Percentiles rank a stretch among this genome's conserved stretches.
Conservation (phyloP, 2,113 vertebrate genomes). For the Egretta garzetta region DNA sequence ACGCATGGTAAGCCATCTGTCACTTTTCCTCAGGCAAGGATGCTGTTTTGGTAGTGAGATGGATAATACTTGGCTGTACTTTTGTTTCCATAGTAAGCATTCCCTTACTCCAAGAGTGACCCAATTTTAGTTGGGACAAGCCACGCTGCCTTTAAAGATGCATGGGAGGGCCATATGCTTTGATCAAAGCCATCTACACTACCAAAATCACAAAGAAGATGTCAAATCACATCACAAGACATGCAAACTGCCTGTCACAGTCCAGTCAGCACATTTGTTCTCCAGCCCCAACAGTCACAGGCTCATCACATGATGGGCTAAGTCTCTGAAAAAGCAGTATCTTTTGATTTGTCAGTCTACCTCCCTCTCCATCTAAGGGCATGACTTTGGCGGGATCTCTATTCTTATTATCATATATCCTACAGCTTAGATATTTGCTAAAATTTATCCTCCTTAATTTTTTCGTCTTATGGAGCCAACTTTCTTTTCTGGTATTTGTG, state of each 20-base stretch:
- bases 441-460: background rate
- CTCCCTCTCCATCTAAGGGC: background rate
- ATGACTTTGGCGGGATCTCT: background rate
- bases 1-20: constrained; percentile 59
- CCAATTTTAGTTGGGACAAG: constrained; percentile 16
- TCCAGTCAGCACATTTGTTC: constrained; percentile 44
- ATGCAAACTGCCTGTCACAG: constrained; percentile 45
- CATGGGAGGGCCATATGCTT: background rate
- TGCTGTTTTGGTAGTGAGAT: constrained; percentile 16
- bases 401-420: background rate
- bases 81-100: constrained; percentile 25
- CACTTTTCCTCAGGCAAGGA: constrained; percentile 28
- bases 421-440: background rate
- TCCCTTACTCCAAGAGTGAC: constrained; percentile 9
- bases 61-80: constrained; percentile 30
- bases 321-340: background rate
- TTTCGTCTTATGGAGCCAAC: background rate
- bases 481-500: background rate
- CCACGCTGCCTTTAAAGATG: background rate
- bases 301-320: background rate
- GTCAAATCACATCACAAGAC: constrained; percentile 38
- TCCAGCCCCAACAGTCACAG: background rate
- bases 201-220: constrained; percentile 56
- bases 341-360: background rate
- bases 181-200: constrained; percentile 44